Conservation (phyloP, 2,888 invertebrate species). For the Acleris cristana region DNA sequence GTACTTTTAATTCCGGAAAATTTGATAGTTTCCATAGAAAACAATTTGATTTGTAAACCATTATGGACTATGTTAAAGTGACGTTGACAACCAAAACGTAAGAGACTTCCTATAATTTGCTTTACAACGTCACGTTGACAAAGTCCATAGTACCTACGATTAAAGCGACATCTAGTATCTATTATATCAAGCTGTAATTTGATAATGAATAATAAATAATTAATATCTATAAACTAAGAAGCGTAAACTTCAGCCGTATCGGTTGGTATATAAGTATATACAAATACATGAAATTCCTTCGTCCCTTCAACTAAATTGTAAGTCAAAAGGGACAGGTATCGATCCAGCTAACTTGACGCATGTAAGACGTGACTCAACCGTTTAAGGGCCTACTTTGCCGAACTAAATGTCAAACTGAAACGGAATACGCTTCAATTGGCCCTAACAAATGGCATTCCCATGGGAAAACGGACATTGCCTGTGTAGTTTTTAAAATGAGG, state of each 20-base stretch:
- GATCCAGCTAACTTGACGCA: slow-evolving; percentile 27
- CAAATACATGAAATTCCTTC: slow-evolving; percentile 2
- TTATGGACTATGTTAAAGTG: too few species aligned
- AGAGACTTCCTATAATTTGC: too few species aligned
- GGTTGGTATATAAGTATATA: neutral
- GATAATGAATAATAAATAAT: too few species aligned
- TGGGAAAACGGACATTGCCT: slow-evolving; percentile 12
- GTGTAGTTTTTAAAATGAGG: neutral
- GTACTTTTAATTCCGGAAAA: too few species aligned
- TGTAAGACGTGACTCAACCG: slow-evolving; percentile 31
- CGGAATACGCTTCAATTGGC: slow-evolving; percentile 31
- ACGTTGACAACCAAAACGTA: too few species aligned
- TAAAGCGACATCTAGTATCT: too few species aligned
- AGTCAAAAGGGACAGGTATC: slow-evolving; percentile 20
- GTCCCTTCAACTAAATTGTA: slow-evolving; percentile 7
- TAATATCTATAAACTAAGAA: too few species aligned
- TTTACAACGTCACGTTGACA: too few species aligned
- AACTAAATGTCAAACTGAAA: slow-evolving; percentile 31
- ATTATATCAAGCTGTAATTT: too few species aligned
- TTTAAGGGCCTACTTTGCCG: slow-evolving; percentile 35
- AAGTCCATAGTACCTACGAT: too few species aligned
- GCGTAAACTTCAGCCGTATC: neutral
- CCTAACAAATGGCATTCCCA: slow-evolving; percentile 22
- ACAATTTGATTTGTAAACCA: too few species aligned
- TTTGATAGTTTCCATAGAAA: too few species aligned